Evolutionary conservation across 2,888 invertebrate species (phyloP).

Genomic region (Incurvaria masculella): DNA sequence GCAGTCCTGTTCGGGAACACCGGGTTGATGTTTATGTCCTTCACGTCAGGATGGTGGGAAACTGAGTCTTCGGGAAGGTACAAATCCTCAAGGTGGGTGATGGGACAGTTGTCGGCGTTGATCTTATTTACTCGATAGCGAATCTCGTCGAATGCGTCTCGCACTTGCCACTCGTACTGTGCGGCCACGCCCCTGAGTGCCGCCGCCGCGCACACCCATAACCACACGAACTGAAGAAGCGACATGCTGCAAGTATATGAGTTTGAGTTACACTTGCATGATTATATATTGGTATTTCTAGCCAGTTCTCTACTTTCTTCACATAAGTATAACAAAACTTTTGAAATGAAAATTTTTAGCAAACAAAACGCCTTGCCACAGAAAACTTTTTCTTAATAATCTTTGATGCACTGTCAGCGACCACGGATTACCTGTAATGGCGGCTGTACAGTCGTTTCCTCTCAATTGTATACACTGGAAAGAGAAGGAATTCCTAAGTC

Average conservation of each 20-base stretch:
- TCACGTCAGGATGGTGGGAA: conserved; percentile 90
- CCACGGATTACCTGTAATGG: too few species aligned
- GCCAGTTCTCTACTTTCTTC: too few species aligned
- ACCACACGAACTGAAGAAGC: background rate
- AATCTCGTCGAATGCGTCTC: conserved; percentile 89
- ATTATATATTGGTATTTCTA: too few species aligned
- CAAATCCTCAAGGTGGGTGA: conserved; percentile 80
- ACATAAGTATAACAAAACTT: too few species aligned
- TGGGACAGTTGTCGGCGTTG: conserved; percentile 83
- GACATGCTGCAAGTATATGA: background rate
- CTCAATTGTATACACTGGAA: too few species aligned
- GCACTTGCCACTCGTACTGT: conserved; percentile 89
- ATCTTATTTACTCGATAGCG: conserved; percentile 81
- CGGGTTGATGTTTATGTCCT: conserved; percentile 91
- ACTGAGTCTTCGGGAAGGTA: conserved; percentile 81
- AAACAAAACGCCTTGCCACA: too few species aligned
- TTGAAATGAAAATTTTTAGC: too few species aligned
- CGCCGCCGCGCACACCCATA: background rate
- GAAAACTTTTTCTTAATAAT: too few species aligned
- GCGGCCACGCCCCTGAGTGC: conserved; percentile 65
- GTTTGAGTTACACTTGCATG: too few species aligned
- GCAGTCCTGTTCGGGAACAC: conserved; percentile 94
- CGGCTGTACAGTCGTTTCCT: too few species aligned
- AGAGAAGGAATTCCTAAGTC: too few species aligned
- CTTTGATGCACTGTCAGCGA: too few species aligned